These are phyloP conservation scores for Anhinga rufa DNA, from an alignment of 2,113 vertebrate species.

Conservation along the genomic window DNA sequence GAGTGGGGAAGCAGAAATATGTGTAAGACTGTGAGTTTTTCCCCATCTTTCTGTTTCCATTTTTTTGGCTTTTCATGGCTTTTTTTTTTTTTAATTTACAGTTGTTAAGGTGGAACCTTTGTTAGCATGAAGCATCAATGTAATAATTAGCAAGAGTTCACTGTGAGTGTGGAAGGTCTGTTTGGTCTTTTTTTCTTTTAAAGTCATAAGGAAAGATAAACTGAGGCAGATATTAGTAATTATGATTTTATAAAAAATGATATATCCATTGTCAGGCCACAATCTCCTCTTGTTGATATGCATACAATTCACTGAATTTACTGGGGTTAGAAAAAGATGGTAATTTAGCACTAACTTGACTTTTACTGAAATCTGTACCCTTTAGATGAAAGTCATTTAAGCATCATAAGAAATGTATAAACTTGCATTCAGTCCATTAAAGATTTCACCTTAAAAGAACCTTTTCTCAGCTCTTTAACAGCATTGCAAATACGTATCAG, in stretches of 20 bases:
- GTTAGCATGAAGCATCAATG: neutral
- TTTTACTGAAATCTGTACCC: conserved; percentile 26
- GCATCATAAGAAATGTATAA: conserved; percentile 20
- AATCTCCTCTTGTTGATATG: neutral
- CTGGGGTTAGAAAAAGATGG: neutral
- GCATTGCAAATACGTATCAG: conserved; percentile 50
- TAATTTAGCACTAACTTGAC: neutral
- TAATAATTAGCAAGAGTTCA: conserved; percentile 33
- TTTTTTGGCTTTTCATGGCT: conserved; percentile 75
- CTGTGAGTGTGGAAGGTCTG: conserved; percentile 32
- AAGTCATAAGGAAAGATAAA: conserved; percentile 1
- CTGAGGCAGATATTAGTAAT: conserved; percentile 12
- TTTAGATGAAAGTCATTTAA: conserved; percentile 43
- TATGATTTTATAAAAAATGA: neutral
- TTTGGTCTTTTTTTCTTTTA: conserved; percentile 36
- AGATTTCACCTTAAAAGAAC: conserved; percentile 76
- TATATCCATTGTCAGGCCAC: neutral
- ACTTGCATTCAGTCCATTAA: conserved; percentile 64
- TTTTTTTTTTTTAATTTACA: conserved; percentile 60
- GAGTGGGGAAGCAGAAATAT: conserved; percentile 97
- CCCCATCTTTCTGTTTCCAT: conserved; percentile 81
- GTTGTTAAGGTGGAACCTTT: conserved; percentile 78
- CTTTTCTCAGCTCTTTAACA: conserved; percentile 65
- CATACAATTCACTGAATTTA: neutral
- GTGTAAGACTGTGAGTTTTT: conserved; percentile 98